These are phyloP conservation scores for Mustelus asterias DNA, from an alignment of 2,113 vertebrate species.

Conservation along the genomic window DNA sequence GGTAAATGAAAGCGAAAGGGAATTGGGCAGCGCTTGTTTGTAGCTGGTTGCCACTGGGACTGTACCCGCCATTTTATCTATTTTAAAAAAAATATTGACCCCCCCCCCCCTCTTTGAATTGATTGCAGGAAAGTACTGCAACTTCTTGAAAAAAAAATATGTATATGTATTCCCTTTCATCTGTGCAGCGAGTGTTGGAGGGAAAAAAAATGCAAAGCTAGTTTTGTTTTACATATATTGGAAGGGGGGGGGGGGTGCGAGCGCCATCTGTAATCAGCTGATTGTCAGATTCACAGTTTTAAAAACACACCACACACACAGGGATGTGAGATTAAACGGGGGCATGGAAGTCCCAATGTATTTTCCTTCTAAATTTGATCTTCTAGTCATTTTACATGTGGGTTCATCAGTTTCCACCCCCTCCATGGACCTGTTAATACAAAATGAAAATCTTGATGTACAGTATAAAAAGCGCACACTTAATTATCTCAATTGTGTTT, in stretches of 20 bases:
- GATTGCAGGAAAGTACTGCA: not conserved
- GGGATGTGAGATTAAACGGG: constrained; percentile 8
- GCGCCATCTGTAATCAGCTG: constrained; percentile 36
- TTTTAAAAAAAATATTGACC: not conserved
- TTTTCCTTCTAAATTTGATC: not conserved
- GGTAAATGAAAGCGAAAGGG: not conserved
- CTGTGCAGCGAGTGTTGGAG: not conserved
- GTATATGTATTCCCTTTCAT: not conserved
- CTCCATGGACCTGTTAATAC: not conserved
- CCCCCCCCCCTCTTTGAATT: not conserved
- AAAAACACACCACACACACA: constrained; percentile 4
- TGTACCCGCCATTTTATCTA: constrained; percentile 36
- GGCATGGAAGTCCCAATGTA: not conserved
- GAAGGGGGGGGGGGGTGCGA: not conserved
- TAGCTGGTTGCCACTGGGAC: not conserved
- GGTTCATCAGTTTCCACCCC: not conserved
- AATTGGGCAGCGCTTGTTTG: not conserved
- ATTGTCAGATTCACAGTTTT: constrained; percentile 35
- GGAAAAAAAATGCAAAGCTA: not conserved
- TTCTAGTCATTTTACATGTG: not conserved
- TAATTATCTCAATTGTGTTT: not conserved
- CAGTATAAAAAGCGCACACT: no score
- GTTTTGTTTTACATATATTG: not conserved
- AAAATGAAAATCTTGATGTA: not conserved
- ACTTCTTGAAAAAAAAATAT: not conserved